phyloP scores from a whole-genome alignment of 1,140 invertebrate species.

The Himalopsyche phryganea region DNA sequence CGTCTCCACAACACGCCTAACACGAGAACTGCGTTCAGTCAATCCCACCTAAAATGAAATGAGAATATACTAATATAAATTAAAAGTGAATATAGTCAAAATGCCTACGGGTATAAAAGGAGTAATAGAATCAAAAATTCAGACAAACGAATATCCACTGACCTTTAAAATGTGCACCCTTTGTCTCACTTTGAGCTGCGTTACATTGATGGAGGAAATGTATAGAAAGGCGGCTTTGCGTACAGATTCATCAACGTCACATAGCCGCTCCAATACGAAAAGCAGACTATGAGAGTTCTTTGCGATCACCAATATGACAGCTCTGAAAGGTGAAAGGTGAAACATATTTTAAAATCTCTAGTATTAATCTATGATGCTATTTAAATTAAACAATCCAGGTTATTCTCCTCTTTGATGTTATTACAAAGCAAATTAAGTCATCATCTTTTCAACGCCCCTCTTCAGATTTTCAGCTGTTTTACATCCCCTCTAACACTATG shows the following conservation, averaged over 20 bases:
- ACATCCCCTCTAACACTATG: too few relatives aligned
- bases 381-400: too few relatives aligned
- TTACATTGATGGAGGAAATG: conserved; percentile 56
- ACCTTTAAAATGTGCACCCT: conserved; percentile 48
- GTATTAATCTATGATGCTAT: not conserved
- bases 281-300: conserved; percentile 63
- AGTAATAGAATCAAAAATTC: too few relatives aligned
- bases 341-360: not conserved
- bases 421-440: too few relatives aligned
- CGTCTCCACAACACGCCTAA: conserved; percentile 49
- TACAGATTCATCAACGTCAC: conserved; percentile 73
- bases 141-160: conserved; percentile 25
- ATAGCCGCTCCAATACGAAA: conserved; percentile 64
- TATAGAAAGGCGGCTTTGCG: conserved; percentile 69
- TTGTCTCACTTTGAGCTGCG: conserved; percentile 46
- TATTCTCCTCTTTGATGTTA: too few relatives aligned
- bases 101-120: too few relatives aligned
- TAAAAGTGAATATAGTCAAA: too few relatives aligned
- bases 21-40: conserved; percentile 46
- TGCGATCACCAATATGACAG: conserved; percentile 64
- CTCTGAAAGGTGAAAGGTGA: conserved; percentile 39
- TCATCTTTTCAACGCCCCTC: too few relatives aligned
- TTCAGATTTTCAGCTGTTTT: too few relatives aligned
- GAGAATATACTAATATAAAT: too few relatives aligned
- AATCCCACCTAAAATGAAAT: conserved; percentile 43